A percentile compares a stretch with the other conserved stretches of the same genome.
Conservation (phyloP, 2,113 vertebrate species). For the Scopus umbretta region DNA sequence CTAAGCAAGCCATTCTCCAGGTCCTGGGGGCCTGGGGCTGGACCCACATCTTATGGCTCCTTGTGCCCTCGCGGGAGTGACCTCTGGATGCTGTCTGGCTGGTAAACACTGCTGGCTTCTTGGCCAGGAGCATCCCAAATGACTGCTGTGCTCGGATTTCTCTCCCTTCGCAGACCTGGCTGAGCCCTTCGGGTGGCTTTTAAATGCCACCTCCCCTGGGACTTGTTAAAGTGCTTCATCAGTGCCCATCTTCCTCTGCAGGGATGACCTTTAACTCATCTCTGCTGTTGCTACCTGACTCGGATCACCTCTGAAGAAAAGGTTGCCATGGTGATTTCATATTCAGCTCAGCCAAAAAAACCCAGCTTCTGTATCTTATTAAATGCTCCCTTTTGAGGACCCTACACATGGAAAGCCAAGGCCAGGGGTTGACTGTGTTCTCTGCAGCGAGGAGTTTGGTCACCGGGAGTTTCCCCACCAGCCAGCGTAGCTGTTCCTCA, state of each 20-base stretch:
- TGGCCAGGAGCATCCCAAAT: background rate
- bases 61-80: background rate
- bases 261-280: conserved; percentile 74
- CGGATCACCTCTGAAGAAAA: conserved; percentile 69
- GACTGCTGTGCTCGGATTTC: background rate
- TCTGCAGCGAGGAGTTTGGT: background rate
- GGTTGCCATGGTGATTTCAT: conserved; percentile 76
- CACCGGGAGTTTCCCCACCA: background rate
- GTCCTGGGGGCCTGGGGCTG: background rate
- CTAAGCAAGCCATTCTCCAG: background rate
- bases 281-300: conserved; percentile 72
- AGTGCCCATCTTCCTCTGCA: conserved; percentile 58
- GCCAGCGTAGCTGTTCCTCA: background rate
- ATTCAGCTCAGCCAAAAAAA: conserved; percentile 46
- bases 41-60: background rate
- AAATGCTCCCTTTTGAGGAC: conserved; percentile 64
- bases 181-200: conserved; percentile 15
- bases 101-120: background rate
- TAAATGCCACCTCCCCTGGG: conserved; percentile 60
- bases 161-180: background rate
- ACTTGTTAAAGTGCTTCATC: conserved; percentile 73
- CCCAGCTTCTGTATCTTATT: conserved; percentile 68
- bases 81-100: background rate
- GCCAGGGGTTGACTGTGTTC: background rate
- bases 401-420: background rate